A percentile compares a stretch with the other conserved stretches of the same genome.
phyloP scores from a whole-genome alignment of 2,888 invertebrate species.

The Sericinus montela region DNA sequence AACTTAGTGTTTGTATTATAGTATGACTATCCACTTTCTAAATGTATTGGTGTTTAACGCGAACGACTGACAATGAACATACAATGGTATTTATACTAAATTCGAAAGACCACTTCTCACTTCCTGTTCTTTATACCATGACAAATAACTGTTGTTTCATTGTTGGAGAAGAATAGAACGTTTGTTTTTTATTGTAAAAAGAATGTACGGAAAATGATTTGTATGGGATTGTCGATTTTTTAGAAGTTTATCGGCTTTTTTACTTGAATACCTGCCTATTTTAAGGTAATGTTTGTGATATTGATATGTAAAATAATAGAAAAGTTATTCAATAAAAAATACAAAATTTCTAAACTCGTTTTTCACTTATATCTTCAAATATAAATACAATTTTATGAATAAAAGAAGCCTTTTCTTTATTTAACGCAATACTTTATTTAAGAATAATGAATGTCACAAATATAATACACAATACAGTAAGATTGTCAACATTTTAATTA shows the following conservation, averaged over 20 bases:
- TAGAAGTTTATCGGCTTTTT: slow-evolving; percentile 67
- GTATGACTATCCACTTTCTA: slow-evolving; percentile 30
- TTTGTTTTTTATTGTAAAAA: slow-evolving; percentile 17
- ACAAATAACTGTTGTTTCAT: slow-evolving; percentile 27
- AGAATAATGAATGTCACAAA: slow-evolving; percentile 67
- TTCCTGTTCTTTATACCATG: slow-evolving; percentile 52
- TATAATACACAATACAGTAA: slow-evolving; percentile 59
- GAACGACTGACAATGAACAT: slow-evolving; percentile 27
- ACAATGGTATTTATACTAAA: slow-evolving; percentile 21
- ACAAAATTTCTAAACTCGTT: slow-evolving; percentile 59
- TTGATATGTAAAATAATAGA: slow-evolving; percentile 55
- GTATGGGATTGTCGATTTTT: slow-evolving; percentile 38
- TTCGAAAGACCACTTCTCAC: slow-evolving; percentile 45
- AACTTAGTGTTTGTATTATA: slow-evolving; percentile 29
- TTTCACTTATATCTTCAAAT: slow-evolving; percentile 28
- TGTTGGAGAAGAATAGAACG: slow-evolving; percentile 27
- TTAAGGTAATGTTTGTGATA: slow-evolving; percentile 68
- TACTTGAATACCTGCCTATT: slow-evolving; percentile 69
- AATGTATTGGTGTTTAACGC: slow-evolving; percentile 24
- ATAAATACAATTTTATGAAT: not conserved
- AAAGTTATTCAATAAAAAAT: slow-evolving; percentile 74
- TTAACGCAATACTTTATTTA: slow-evolving; percentile 75
- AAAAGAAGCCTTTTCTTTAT: not conserved
- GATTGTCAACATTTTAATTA: slow-evolving; percentile 67
- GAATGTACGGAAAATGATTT: slow-evolving; percentile 20